phyloP scores from a whole-genome alignment of 2,888 invertebrate genomes.

The Flabesymbios commensalis region DNA sequence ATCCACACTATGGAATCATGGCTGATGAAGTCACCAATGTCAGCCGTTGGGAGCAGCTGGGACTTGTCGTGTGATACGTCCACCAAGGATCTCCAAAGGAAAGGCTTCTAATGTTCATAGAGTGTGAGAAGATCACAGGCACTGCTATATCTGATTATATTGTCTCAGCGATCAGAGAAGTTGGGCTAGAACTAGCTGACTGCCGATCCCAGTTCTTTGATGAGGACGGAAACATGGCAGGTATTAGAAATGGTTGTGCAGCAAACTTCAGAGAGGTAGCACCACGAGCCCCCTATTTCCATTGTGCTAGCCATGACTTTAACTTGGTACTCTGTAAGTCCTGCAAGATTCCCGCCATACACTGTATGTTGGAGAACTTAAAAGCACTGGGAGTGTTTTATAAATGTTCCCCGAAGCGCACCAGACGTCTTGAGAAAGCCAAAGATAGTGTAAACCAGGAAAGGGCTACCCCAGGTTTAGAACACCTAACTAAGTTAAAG shows the following conservation, averaged over 20 bases:
- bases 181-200: no score
- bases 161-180: no score
- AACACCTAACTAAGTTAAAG: background rate
- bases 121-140: no score
- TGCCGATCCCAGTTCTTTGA: no score
- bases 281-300: conserved; percentile 8
- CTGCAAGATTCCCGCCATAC: conserved; percentile 5
- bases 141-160: no score
- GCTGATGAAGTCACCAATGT: no score
- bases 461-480: background rate
- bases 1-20: no score
- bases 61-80: no score
- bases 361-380: conserved; percentile 8
- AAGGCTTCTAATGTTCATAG: no score
- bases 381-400: conserved; percentile 14
- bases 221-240: background rate
- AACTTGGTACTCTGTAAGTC: conserved; percentile 14
- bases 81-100: no score
- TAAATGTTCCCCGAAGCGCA: conserved; percentile 10
- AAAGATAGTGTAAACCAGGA: conserved; percentile 1
- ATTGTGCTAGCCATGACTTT: conserved; percentile 11
- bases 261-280: background rate
- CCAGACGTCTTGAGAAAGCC: conserved; percentile 7
- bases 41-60: no score
- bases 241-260: background rate